A percentile compares a stretch with the other conserved stretches of the same genome.
Evolutionary conservation across 1,140 invertebrate species (phyloP).

Genomic region (Leptinotarsa undecemlineata): DNA sequence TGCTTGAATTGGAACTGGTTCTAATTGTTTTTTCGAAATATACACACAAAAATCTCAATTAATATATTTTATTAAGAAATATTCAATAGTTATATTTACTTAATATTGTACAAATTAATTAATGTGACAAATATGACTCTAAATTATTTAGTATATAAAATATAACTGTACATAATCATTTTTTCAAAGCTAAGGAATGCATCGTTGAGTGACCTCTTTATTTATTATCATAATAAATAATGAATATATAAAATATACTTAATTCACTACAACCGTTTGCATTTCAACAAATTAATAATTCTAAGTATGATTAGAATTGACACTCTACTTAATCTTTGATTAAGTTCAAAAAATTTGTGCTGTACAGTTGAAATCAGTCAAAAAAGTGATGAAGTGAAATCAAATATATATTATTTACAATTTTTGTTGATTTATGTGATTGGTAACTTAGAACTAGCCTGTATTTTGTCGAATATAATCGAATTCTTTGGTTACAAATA

Average conservation of each 20-base stretch:
- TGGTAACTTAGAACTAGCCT: no score
- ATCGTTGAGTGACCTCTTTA: background rate
- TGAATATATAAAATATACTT: constrained; percentile 23
- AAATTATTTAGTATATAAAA: constrained; percentile 17
- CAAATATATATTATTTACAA: background rate
- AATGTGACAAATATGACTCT: background rate
- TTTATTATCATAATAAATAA: constrained; percentile 22
- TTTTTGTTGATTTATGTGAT: no score
- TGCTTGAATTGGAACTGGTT: no score
- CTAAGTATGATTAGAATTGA: constrained; percentile 37
- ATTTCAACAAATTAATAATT: constrained; percentile 15
- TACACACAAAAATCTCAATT: background rate
- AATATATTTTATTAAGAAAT: background rate
- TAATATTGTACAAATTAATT: background rate
- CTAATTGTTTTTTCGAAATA: no score
- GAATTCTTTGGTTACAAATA: no score
- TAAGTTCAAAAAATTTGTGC: constrained; percentile 25
- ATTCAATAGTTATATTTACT: background rate
- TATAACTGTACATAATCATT: constrained; percentile 26
- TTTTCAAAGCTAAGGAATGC: constrained; percentile 18
- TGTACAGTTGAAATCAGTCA: constrained; percentile 28
- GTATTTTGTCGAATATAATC: no score
- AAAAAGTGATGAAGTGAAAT: constrained; percentile 11
- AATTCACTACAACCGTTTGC: constrained; percentile 22
- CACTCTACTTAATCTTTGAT: constrained; percentile 29